A percentile compares a stretch with the other conserved stretches of the same genome.
Evolutionary conservation across 2,888 invertebrate genomes (phyloP).

Genomic region (Agrotis clavis): DNA sequence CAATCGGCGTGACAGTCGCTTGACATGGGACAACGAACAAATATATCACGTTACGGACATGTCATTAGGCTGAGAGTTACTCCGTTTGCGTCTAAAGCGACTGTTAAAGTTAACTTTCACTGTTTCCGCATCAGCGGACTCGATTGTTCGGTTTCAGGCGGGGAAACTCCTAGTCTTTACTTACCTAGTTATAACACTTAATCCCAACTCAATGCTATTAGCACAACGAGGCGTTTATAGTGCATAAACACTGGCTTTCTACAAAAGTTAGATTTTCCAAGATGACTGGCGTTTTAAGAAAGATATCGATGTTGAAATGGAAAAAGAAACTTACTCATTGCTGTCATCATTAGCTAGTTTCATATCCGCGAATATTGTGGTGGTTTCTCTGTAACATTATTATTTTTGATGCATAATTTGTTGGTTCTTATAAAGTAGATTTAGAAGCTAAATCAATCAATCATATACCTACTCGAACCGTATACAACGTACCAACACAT

Average conservation of each 20-base stretch:
- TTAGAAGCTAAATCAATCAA: background rate
- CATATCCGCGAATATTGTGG: background rate
- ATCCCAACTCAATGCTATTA: conserved; percentile 16
- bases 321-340: conserved; percentile 28
- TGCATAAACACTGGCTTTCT: conserved; percentile 41
- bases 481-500: background rate
- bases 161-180: conserved; percentile 53
- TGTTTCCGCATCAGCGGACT: conserved; percentile 61
- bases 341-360: conserved; percentile 23
- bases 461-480: background rate
- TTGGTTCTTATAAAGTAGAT: no score
- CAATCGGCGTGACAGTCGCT: conserved; percentile 61
- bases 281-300: conserved; percentile 31
- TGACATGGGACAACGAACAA: conserved; percentile 61
- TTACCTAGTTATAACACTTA: conserved; percentile 29
- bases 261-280: conserved; percentile 16
- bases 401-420: no score
- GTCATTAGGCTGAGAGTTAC: conserved; percentile 57
- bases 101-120: conserved; percentile 62
- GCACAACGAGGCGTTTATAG: background rate
- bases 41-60: conserved; percentile 70
- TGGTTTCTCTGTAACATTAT: no score
- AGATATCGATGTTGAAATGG: conserved; percentile 6
- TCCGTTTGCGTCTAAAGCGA: conserved; percentile 44
- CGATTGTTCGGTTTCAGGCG: conserved; percentile 59